These are phyloP conservation scores for Myotis brandtii DNA, from an alignment of 2,113 vertebrate genomes.

Conservation along the genomic window DNA sequence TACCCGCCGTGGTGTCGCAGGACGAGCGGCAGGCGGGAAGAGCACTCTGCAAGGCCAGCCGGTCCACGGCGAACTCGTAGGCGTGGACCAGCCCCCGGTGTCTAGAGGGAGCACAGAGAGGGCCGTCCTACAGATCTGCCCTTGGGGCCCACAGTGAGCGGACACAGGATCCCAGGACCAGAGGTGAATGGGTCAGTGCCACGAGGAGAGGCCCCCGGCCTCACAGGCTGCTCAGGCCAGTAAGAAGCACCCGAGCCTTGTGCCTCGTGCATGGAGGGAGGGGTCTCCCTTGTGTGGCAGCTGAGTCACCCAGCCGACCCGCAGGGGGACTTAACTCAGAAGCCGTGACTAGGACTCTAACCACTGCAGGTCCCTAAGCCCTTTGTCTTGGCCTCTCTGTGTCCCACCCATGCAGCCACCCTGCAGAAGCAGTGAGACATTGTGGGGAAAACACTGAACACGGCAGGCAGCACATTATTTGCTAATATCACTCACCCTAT, in stretches of 20 bases:
- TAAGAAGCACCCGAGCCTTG: not conserved
- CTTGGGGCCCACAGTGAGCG: not conserved
- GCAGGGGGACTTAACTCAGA: not conserved
- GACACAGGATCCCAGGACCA: not conserved
- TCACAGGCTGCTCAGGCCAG: not conserved
- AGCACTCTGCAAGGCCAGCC: conserved; percentile 86
- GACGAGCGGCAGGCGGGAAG: conserved; percentile 94
- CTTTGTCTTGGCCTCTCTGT: not conserved
- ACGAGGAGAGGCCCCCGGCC: not conserved
- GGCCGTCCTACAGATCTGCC: no score
- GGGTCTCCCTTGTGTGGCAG: not conserved
- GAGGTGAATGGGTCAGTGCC: fast-evolving
- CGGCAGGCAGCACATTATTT: not conserved
- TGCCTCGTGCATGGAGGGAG: not conserved
- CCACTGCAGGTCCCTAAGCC: not conserved
- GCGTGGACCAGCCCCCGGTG: conserved; percentile 93
- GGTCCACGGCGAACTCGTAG: conserved; percentile 93
- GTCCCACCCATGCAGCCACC: fast-evolving
- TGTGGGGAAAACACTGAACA: no score
- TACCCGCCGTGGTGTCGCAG: conserved; percentile 85
- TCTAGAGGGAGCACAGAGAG: conserved; percentile 79
- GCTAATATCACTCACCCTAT: not conserved
- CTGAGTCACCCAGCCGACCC: not conserved
- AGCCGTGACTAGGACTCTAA: not conserved
- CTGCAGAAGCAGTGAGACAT: not conserved